Percentiles rank a stretch among this genome's conserved stretches.
Conservation (phyloP, 2,113 vertebrate species). For the Thymallus thymallus region DNA sequence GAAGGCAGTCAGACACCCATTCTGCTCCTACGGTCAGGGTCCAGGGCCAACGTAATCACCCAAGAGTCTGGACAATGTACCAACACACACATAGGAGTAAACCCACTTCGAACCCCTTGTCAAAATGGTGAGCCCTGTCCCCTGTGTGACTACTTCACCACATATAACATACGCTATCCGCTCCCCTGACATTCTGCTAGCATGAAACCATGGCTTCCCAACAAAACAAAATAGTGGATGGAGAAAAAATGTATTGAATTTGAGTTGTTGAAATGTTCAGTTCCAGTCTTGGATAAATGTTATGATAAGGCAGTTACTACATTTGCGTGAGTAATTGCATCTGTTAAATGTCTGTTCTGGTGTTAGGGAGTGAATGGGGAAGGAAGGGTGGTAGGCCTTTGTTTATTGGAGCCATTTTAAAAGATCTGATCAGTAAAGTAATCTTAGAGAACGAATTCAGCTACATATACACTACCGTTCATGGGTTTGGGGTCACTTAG, state of each 20-base stretch:
- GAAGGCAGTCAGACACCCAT: conserved; percentile 33
- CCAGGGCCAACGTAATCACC: conserved; percentile 28
- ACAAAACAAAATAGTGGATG: conserved; percentile 29
- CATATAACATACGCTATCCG: conserved; percentile 30
- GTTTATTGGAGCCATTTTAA: conserved; percentile 61
- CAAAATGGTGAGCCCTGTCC: conserved; percentile 31
- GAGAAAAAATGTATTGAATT: conserved; percentile 21
- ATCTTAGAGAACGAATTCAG: conserved; percentile 25
- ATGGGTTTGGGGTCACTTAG: too few species aligned
- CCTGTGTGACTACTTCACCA: conserved; percentile 28
- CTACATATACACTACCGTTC: too few species aligned
- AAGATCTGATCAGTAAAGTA: conserved; percentile 26
- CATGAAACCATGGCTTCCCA: conserved; percentile 38
- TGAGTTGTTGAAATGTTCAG: conserved; percentile 34
- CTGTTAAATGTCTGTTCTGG: conserved; percentile 49
- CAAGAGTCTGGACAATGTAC: conserved; percentile 47
- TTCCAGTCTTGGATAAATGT: conserved; percentile 57
- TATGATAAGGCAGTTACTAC: conserved; percentile 58
- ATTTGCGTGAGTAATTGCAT: conserved; percentile 63
- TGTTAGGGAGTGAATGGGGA: conserved; percentile 31
- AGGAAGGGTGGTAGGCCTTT: conserved; percentile 36
- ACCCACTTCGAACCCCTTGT: conserved; percentile 18
- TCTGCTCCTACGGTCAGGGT: conserved; percentile 6
- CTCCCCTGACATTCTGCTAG: conserved; percentile 28
- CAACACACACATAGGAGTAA: conserved; percentile 1